phyloP scores from a whole-genome alignment of 2,113 vertebrate species.

The Ceuthmochares aereus region DNA sequence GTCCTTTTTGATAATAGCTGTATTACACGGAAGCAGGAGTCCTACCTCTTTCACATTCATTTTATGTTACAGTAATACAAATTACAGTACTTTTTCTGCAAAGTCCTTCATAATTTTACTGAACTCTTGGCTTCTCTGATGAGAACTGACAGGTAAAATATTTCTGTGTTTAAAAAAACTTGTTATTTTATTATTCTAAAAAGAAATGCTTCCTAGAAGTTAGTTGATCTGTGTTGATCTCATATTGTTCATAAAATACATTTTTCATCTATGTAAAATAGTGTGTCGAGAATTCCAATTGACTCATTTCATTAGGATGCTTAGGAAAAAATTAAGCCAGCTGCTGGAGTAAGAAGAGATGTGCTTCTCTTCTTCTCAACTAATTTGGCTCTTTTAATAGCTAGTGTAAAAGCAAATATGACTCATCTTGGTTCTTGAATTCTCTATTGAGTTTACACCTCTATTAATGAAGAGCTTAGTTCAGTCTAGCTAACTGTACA shows the following conservation, averaged over 20 bases:
- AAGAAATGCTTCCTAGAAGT: background rate
- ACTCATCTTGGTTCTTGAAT: conserved; percentile 45
- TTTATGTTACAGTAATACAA: background rate
- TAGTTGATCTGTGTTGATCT: background rate
- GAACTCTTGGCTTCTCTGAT: background rate
- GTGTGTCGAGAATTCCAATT: background rate
- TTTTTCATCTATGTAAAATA: background rate
- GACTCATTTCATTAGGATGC: background rate
- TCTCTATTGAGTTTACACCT: conserved; percentile 59
- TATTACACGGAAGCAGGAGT: background rate
- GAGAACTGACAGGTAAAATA: background rate
- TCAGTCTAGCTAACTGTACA: conserved; percentile 58
- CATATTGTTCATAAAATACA: background rate
- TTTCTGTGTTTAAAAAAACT: background rate
- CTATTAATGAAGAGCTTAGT: conserved; percentile 69
- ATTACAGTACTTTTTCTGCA: background rate
- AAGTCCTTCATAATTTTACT: background rate
- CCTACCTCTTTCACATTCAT: background rate
- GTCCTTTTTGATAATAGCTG: background rate
- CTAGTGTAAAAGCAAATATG: conserved; percentile 42
- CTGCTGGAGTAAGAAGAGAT: conserved; percentile 15
- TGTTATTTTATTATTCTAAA: background rate
- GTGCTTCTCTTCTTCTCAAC: conserved; percentile 30
- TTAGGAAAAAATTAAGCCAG: background rate
- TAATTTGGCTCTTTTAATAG: conserved; percentile 50